Conservation (phyloP, 2,113 vertebrate genomes). For the Malurus elegans region DNA sequence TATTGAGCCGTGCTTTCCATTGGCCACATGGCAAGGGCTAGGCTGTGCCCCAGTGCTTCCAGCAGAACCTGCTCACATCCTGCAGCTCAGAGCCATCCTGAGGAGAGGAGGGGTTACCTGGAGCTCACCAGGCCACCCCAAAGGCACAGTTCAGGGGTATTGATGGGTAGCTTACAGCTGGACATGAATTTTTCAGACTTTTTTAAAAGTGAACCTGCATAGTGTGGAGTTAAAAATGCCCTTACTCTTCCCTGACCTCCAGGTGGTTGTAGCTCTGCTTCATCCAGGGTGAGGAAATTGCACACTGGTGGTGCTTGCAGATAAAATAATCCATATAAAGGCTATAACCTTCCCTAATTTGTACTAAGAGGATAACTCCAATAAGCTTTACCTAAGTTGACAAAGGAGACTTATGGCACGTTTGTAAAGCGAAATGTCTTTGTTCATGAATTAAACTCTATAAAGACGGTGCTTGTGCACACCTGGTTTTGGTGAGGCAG, state of each 20-base stretch:
- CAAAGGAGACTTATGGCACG: neutral
- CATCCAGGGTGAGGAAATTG: neutral
- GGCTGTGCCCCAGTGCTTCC: neutral
- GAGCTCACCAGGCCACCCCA: neutral
- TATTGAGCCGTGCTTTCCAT: neutral
- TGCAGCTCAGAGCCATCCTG: neutral
- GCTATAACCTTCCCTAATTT: neutral
- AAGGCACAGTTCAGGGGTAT: neutral
- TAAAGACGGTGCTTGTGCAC: neutral
- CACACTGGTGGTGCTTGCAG: neutral
- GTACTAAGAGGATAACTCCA: neutral
- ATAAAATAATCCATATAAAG: neutral
- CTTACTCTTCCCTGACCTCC: neutral
- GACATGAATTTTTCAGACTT: neutral
- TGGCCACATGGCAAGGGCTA: neutral
- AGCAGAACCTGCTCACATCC: neutral
- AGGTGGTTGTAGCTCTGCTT: neutral
- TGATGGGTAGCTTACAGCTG: neutral
- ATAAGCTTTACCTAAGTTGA: neutral
- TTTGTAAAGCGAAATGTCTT: neutral
- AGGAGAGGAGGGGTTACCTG: neutral
- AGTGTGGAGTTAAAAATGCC: neutral
- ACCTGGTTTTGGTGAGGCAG: neutral
- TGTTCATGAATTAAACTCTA: neutral
- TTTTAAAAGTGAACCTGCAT: neutral